Evolutionary conservation across 1,140 invertebrate genomes (phyloP).

Genomic region (Pogonognathellus flavescens): DNA sequence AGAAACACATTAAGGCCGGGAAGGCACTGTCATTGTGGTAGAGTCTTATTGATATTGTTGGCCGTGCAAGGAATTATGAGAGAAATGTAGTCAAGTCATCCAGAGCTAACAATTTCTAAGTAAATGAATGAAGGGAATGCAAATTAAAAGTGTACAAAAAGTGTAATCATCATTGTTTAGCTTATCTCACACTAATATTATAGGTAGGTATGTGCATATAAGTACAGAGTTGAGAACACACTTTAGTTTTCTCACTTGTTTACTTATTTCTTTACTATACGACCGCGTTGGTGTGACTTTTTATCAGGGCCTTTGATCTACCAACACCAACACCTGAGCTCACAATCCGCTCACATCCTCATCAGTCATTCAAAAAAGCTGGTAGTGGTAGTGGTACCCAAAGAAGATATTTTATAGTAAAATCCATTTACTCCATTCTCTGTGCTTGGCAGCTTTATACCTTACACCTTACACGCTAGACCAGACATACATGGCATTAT

Average conservation of each 20-base stretch:
- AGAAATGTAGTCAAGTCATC: conserved; percentile 2
- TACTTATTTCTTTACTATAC: neutral
- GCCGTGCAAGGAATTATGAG: neutral
- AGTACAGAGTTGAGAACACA: conserved; percentile 26
- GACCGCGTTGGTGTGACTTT: conserved; percentile 25
- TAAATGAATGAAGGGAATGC: conserved; percentile 34
- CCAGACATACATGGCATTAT: no score
- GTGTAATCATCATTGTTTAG: conserved; percentile 33
- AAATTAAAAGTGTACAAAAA: conserved; percentile 38
- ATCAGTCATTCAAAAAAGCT: conserved; percentile 37
- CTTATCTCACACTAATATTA: neutral
- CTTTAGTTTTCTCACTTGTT: conserved; percentile 46
- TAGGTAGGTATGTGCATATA: neutral
- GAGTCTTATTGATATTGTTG: neutral
- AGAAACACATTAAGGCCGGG: no score
- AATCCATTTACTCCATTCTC: no score
- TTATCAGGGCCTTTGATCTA: conserved; percentile 47
- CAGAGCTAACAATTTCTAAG: neutral
- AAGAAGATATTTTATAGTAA: neutral
- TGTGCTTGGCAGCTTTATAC: no score
- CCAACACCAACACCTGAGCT: conserved; percentile 8
- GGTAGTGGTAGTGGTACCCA: neutral
- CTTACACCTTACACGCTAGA: no score
- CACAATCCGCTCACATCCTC: conserved; percentile 38
- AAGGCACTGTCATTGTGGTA: no score